Conservation (phyloP, 2,113 vertebrate genomes). For the Vanacampus margaritifer region DNA sequence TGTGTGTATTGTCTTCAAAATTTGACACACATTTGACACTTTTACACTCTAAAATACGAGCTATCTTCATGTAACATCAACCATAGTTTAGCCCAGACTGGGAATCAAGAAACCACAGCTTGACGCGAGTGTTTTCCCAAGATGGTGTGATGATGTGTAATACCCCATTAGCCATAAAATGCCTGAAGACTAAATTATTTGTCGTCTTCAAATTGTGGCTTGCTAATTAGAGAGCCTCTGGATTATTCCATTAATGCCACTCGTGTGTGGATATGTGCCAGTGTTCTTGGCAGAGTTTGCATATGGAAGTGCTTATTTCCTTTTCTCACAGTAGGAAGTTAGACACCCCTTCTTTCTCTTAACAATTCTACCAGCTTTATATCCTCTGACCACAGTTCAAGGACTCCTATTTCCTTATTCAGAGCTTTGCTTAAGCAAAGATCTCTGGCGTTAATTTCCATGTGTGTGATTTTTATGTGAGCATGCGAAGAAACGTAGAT, state of each 20-base stretch:
- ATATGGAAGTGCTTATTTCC: constrained; percentile 71
- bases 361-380: constrained; percentile 49
- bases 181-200: constrained; percentile 27
- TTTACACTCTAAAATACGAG: constrained; percentile 5
- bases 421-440: constrained; percentile 13
- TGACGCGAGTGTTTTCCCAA: constrained; percentile 13
- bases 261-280: background rate
- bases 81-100: constrained; percentile 2
- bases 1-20: background rate
- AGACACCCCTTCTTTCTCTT: constrained; percentile 26
- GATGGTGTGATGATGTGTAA: constrained; percentile 30
- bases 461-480: constrained; percentile 16
- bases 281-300: constrained; percentile 41
- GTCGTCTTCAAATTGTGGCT: constrained; percentile 9
- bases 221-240: background rate
- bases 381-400: constrained; percentile 36
- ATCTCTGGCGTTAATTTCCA: constrained; percentile 48
- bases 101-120: constrained; percentile 7
- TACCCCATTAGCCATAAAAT: constrained; percentile 32
- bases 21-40: background rate
- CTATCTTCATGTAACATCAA: constrained; percentile 9
- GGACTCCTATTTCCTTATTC: constrained; percentile 41
- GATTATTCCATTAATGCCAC: too few relatives aligned
- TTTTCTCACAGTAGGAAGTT: constrained; percentile 55
- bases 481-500: constrained; percentile 1